phyloP scores from a whole-genome alignment of 1,140 invertebrate genomes.

The Lamellibrachia luymesi region DNA sequence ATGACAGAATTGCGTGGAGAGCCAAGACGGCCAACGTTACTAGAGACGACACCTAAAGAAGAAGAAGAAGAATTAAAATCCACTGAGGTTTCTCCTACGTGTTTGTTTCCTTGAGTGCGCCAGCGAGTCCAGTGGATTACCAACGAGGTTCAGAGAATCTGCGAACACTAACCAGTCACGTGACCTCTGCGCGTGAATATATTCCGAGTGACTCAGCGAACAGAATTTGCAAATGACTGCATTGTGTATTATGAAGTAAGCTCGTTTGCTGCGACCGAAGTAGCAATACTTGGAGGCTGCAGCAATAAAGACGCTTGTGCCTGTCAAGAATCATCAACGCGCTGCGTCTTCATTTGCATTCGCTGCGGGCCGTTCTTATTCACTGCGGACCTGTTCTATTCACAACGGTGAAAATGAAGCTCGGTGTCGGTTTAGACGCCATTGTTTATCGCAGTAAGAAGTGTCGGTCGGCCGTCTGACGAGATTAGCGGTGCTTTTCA shows the following conservation, averaged over 20 bases:
- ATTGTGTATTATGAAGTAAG: conserved; percentile 2
- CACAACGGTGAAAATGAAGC: not conserved
- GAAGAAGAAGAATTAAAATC: not conserved
- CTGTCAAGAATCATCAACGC: not conserved
- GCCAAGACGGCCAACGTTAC: too few relatives aligned
- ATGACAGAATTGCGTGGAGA: too few relatives aligned
- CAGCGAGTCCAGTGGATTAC: not conserved
- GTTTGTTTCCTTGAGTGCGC: too few relatives aligned
- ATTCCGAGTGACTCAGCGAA: not conserved
- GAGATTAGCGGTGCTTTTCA: not conserved
- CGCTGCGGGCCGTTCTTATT: not conserved
- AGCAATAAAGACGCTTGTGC: not conserved
- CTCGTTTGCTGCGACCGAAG: not conserved
- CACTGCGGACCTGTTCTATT: not conserved
- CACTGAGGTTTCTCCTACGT: too few relatives aligned
- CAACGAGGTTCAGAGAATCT: not conserved
- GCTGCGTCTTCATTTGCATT: not conserved
- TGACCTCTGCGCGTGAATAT: not conserved
- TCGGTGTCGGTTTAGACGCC: not conserved
- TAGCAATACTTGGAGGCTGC: not conserved
- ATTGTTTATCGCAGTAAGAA: not conserved
- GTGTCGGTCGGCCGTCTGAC: not conserved
- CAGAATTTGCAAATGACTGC: not conserved
- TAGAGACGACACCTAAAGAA: too few relatives aligned
- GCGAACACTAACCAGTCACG: not conserved